Evolutionary conservation across 2,113 vertebrate species (phyloP).

Genomic region (Antechinus flavipes): DNA sequence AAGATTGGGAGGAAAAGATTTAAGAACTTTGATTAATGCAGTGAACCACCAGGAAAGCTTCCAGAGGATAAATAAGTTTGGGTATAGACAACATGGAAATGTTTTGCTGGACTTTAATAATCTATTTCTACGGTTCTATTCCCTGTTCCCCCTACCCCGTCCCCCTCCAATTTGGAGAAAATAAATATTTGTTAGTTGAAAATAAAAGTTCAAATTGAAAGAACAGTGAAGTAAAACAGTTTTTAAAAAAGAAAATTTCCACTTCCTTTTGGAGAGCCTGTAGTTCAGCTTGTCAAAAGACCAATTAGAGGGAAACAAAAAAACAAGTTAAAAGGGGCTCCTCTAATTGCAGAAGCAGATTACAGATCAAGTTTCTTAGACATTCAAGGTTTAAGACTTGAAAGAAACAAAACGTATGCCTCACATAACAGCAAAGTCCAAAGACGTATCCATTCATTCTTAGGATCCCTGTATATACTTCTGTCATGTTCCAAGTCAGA

Average conservation of each 20-base stretch:
- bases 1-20: neutral
- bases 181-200: neutral
- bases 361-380: neutral
- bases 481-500: neutral
- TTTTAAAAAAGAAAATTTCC: neutral
- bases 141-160: accelerated
- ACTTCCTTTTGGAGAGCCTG: neutral
- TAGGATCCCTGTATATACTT: neutral
- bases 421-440: neutral
- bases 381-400: neutral
- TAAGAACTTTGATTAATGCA: neutral
- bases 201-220: neutral
- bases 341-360: neutral
- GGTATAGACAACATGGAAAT: neutral
- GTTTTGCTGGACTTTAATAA: neutral
- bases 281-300: neutral
- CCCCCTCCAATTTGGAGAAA: no score
- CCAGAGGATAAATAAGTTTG: neutral
- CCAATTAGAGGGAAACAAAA: neutral
- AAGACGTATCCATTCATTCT: neutral
- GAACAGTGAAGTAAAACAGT: neutral
- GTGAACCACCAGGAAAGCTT: no score
- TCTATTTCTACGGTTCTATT: neutral
- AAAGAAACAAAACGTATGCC: neutral
- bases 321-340: neutral